Evolutionary conservation across 2,888 invertebrate species (phyloP).

Genomic region (Kryphioiulus occultus): DNA sequence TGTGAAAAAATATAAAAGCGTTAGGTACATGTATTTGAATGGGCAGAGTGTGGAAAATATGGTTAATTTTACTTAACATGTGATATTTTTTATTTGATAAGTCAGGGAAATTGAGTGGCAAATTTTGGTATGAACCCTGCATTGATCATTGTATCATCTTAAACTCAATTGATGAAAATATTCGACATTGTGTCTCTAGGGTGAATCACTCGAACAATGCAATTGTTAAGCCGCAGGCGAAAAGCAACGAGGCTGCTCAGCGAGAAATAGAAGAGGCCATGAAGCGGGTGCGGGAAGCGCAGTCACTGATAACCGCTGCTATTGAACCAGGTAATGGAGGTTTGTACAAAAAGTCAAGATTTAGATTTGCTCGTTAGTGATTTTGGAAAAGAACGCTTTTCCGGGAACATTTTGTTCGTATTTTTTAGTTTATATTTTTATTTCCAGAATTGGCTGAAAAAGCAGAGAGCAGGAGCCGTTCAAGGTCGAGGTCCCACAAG

Average conservation of each 20-base stretch:
- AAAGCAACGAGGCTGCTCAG: conserved; percentile 94
- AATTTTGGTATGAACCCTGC: no score
- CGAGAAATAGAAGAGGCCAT: conserved; percentile 96
- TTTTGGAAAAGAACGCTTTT: no score
- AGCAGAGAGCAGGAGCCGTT: conserved; percentile 53
- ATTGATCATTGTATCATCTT: no score
- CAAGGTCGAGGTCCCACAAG: conserved; percentile 66
- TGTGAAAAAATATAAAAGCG: no score
- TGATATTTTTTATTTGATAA: no score
- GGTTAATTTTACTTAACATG: no score
- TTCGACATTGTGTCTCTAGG: conserved; percentile 58
- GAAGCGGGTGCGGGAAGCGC: conserved; percentile 95
- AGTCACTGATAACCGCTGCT: conserved; percentile 91
- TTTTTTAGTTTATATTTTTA: neutral
- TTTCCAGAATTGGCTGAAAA: conserved; percentile 51
- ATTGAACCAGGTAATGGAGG: conserved; percentile 76
- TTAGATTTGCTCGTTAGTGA: no score
- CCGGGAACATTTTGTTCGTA: no score
- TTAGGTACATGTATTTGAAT: no score
- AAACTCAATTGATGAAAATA: neutral
- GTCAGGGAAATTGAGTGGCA: no score
- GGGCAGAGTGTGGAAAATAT: no score
- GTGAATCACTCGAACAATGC: conserved; percentile 92
- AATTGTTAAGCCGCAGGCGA: conserved; percentile 85
- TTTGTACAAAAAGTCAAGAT: no score